These are phyloP conservation scores for Acromyrmex heyeri DNA, from an alignment of 1,140 invertebrate species.

Conservation along the genomic window DNA sequence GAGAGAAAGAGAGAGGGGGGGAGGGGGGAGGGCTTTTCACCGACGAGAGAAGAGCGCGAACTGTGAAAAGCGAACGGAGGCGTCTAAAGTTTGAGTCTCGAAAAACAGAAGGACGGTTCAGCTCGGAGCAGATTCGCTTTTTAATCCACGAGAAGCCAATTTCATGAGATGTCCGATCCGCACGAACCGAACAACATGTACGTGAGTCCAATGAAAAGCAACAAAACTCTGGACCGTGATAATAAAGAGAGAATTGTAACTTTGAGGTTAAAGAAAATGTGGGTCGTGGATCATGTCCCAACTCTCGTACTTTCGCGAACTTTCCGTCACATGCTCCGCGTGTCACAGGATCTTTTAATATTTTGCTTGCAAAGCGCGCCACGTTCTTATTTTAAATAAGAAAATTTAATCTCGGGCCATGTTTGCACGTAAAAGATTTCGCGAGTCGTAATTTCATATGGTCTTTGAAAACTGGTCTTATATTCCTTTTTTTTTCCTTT, in stretches of 20 bases:
- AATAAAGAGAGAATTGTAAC: not conserved
- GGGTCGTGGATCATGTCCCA: constrained; percentile 25
- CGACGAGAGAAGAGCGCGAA: constrained; percentile 1
- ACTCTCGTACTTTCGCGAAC: not conserved
- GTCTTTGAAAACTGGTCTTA: not conserved
- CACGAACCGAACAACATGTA: not conserved
- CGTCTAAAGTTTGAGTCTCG: not conserved
- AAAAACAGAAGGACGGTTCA: constrained; percentile 11
- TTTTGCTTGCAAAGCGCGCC: not conserved
- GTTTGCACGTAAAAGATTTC: constrained; percentile 22
- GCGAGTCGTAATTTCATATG: constrained; percentile 38
- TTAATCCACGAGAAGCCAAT: constrained; percentile 54
- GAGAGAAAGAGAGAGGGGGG: not conserved
- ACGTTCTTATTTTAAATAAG: constrained; percentile 44
- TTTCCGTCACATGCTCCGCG: constrained; percentile 15
- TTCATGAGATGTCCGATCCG: constrained; percentile 21
- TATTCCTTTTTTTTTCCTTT: not conserved
- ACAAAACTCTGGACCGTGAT: not conserved
- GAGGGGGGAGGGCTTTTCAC: not conserved
- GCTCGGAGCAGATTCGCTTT: not conserved
- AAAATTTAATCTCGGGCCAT: constrained; percentile 26
- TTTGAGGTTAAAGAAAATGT: constrained; percentile 17
- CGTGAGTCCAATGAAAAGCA: constrained; percentile 19
- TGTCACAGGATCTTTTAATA: not conserved
- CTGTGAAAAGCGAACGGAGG: constrained; percentile 5